Base-by-base conservation (phyloP, 2,888 invertebrate species). In the Aleiodes leptofemur region DNA sequence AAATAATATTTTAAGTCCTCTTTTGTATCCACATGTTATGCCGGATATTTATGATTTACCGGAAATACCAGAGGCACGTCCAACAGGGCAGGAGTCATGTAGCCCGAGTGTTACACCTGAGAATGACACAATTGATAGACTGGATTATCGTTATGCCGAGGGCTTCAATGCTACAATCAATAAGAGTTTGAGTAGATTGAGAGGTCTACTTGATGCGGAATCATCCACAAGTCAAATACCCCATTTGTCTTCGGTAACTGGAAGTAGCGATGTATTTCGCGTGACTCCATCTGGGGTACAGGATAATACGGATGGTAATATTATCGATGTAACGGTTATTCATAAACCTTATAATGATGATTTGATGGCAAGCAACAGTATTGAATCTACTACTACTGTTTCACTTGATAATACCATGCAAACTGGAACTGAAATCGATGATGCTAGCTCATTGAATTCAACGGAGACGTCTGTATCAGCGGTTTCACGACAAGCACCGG, bases 401-500 rank as follows among this genome's bases (percentile, higher is more conserved):
- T 80, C 78, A 0, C 7, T 77, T 16, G 79, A 77, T 53, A 78
- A 79, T 68, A 76, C 74, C 50, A 56, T 73, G 66, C 71, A 72
- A 16, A 77, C 69, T 13, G 64, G 34, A 1, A 78, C 78, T 50
- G 79, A 79, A 76, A 78, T 85, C 80, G 29, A 82, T 64, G 83
- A 83, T 70, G 81, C 80, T 48, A 79, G 76, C 75, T 83, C 80
- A 1, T 74, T 82, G 48, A 82, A 80, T 38, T 81, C 84, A 5
- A 82, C 86, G 8, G 83, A 83, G 70, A 83, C 82, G 5, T 84
- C 86, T 6, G 81, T 84, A 23, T 82, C 84, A 14, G 85, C 80
- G n/a, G 79, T 85, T 13, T 86, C 87, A 6, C 83, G 89, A 71
- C 88, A 88, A 82, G 89, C 89, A 3, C 89, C 89, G 8, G 89